phyloP scores from a whole-genome alignment of 2,113 vertebrate species.

The Hiodon alosoides region DNA sequence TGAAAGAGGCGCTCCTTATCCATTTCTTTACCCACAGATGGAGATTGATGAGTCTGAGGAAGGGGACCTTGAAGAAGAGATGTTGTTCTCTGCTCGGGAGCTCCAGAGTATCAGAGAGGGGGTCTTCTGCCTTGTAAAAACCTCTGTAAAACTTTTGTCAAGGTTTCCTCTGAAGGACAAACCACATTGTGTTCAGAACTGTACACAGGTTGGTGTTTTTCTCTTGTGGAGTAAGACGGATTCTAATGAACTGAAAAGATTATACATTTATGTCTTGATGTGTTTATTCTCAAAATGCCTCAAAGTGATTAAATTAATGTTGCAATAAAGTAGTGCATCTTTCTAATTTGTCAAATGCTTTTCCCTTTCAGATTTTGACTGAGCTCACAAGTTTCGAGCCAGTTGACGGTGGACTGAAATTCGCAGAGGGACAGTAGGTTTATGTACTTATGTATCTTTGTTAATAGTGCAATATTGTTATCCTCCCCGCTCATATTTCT shows the following conservation, averaged over 20 bases:
- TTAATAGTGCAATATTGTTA: no score
- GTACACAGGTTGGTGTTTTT: constrained; percentile 62
- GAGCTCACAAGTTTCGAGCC: constrained; percentile 76
- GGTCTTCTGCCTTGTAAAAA: constrained; percentile 68
- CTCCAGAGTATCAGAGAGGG: constrained; percentile 67
- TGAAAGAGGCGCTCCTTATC: not conserved
- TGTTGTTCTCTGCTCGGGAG: constrained; percentile 69
- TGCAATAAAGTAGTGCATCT: not conserved
- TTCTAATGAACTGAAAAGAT: not conserved
- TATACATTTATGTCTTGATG: no score
- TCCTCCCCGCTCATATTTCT: constrained; percentile 13
- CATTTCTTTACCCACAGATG: constrained; percentile 36
- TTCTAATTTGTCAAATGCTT: not conserved
- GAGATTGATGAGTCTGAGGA: constrained; percentile 66
- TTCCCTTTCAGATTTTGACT: constrained; percentile 69
- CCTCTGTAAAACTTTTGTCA: constrained; percentile 72
- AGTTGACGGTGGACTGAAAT: constrained; percentile 47
- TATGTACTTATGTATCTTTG: not conserved
- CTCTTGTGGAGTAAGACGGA: not conserved
- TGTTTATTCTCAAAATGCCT: not conserved
- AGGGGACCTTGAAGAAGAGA: constrained; percentile 56
- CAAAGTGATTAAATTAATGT: not conserved
- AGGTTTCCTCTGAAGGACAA: constrained; percentile 77
- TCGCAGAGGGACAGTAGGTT: constrained; percentile 44
- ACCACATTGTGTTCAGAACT: constrained; percentile 67